Percentiles rank a stretch among this genome's conserved stretches.
Evolutionary conservation across 2,888 invertebrate genomes (phyloP).

Genomic region (Microctonus aethiopoides): DNA sequence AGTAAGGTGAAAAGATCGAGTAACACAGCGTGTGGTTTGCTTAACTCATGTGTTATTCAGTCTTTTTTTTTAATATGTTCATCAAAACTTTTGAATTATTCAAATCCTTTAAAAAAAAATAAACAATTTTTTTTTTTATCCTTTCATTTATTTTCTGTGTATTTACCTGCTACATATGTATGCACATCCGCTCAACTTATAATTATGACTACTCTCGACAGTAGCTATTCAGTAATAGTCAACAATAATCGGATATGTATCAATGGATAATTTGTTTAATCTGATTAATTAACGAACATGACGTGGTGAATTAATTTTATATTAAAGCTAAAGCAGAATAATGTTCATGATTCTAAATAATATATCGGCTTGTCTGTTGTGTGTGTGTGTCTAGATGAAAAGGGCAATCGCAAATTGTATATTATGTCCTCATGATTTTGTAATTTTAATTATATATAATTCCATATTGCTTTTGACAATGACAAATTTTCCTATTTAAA

Average conservation of each 20-base stretch:
- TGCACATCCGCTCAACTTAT: neutral
- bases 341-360: conserved; percentile 11
- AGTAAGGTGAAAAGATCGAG: neutral
- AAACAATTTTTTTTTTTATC: too few species aligned
- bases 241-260: conserved; percentile 12
- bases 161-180: too few species aligned
- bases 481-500: conserved; percentile 15
- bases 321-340: neutral
- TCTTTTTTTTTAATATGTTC: too few species aligned
- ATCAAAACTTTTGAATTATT: too few species aligned
- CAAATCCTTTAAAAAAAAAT: too few species aligned
- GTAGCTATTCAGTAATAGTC: too few species aligned
- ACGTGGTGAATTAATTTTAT: conserved; percentile 5
- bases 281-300: conserved; percentile 2
- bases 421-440: conserved; percentile 14
- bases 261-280: conserved; percentile 14
- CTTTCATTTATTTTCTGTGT: neutral
- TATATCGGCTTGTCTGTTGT: too few species aligned
- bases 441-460: conserved; percentile 6
- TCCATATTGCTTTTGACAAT: conserved; percentile 7
- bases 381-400: neutral
- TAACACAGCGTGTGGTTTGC: neutral
- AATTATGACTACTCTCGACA: neutral
- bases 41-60: neutral
- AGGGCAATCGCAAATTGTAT: neutral